These are phyloP conservation scores for Psammodynastes pulverulentus DNA, from an alignment of 2,113 vertebrate species.

Conservation along the genomic window DNA sequence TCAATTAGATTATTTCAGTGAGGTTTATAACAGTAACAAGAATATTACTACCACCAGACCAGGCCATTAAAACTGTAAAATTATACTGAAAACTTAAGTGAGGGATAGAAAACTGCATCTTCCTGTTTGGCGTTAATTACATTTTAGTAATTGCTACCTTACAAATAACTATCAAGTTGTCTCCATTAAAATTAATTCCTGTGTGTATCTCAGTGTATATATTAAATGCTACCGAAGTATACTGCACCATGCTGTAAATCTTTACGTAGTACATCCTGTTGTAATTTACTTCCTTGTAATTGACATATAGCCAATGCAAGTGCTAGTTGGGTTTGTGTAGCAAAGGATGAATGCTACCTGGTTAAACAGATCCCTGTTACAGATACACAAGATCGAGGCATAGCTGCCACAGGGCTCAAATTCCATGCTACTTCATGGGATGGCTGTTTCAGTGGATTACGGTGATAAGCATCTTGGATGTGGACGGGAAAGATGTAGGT, in stretches of 20 bases:
- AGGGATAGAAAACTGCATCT: not conserved
- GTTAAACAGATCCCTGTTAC: not conserved
- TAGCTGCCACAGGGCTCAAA: not conserved
- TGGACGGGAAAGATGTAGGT: not conserved
- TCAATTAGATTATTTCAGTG: not conserved
- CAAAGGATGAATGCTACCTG: not conserved
- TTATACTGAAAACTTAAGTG: not conserved
- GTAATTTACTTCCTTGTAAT: not conserved
- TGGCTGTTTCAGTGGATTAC: not conserved
- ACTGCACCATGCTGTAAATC: not conserved
- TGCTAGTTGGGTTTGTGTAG: too few relatives aligned
- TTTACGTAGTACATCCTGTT: not conserved
- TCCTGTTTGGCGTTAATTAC: not conserved
- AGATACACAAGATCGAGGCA: not conserved
- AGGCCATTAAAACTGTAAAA: not conserved
- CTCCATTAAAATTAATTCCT: not conserved
- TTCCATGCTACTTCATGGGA: not conserved
- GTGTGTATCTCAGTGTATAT: not conserved
- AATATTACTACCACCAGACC: not conserved
- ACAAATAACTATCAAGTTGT: not conserved
- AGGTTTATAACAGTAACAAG: not conserved
- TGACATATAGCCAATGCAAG: not conserved
- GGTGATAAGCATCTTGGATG: not conserved
- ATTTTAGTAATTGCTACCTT: not conserved
- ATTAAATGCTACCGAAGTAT: not conserved